phyloP scores from a whole-genome alignment of 2,113 vertebrate genomes.

The Bubo blakistoni region DNA sequence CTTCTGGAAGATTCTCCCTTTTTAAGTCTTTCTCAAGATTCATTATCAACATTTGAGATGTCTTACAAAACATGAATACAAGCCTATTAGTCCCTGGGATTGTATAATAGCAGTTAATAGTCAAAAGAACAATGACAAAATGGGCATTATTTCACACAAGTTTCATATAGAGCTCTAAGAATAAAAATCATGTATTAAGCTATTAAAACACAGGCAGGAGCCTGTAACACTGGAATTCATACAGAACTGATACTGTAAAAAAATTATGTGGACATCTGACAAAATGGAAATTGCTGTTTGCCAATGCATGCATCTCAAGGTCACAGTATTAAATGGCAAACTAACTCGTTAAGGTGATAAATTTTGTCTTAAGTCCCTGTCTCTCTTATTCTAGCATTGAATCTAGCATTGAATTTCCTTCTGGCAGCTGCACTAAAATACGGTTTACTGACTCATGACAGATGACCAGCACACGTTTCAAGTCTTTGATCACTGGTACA shows the following conservation, averaged over 20 bases:
- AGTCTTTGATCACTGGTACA: conserved; percentile 12
- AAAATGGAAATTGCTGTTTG: background rate
- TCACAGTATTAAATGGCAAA: background rate
- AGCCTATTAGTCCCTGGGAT: background rate
- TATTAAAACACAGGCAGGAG: background rate
- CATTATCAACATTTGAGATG: background rate
- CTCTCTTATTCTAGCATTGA: background rate
- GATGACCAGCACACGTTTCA: background rate
- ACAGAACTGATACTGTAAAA: background rate
- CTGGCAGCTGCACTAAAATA: conserved; percentile 1
- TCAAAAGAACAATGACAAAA: background rate
- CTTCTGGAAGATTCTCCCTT: background rate
- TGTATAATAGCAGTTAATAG: background rate
- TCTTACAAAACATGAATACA: background rate
- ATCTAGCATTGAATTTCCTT: conserved; percentile 1
- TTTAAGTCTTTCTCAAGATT: background rate
- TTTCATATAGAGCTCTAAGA: background rate
- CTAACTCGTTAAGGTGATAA: background rate
- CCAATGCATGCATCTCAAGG: background rate
- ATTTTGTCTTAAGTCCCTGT: background rate
- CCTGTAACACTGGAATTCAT: background rate
- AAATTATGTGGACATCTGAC: background rate
- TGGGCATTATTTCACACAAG: background rate
- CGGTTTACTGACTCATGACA: background rate
- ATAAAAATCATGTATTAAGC: background rate